These are phyloP conservation scores for Labeo calbasu DNA, from an alignment of 2,797 vertebrate species.

Conservation along the genomic window DNA sequence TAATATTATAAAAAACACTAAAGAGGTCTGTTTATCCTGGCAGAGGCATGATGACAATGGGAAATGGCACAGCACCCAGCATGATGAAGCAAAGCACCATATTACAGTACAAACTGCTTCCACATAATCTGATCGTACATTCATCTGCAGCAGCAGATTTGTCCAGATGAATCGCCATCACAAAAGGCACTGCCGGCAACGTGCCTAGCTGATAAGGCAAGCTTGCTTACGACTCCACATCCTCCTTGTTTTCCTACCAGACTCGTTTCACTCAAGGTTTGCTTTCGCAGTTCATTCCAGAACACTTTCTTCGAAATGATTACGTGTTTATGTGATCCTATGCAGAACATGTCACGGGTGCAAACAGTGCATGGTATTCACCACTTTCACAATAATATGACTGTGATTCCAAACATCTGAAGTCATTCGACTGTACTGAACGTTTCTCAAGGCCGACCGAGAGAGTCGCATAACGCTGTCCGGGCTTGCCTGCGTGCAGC, in stretches of 20 bases:
- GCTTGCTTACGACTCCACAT: conserved; percentile 35
- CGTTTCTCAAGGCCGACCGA: conserved; percentile 41
- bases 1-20: background rate
- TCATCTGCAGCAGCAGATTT: conserved; percentile 30
- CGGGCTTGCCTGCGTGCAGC: conserved; percentile 49
- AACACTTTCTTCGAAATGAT: conserved; percentile 10
- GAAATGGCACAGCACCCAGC: conserved; percentile 3
- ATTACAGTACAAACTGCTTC: conserved; percentile 40
- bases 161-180: conserved; percentile 46
- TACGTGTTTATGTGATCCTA: conserved; percentile 14
- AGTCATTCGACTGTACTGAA: conserved; percentile 73
- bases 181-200: conserved; percentile 26
- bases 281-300: conserved; percentile 25
- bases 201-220: conserved; percentile 48
- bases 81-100: conserved; percentile 19
- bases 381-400: conserved; percentile 77
- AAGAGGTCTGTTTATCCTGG: conserved; percentile 1
- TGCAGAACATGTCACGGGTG: conserved; percentile 19
- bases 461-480: conserved; percentile 39
- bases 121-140: conserved; percentile 34
- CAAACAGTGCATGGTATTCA: conserved; percentile 26
- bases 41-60: background rate
- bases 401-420: conserved; percentile 74
- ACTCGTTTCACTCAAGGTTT: conserved; percentile 27
- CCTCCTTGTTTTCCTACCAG: conserved; percentile 42